A percentile compares a stretch with the other conserved stretches of the same genome.
Evolutionary conservation across 2,113 vertebrate species (phyloP).

Genomic region (Ariopsis seemanni): DNA sequence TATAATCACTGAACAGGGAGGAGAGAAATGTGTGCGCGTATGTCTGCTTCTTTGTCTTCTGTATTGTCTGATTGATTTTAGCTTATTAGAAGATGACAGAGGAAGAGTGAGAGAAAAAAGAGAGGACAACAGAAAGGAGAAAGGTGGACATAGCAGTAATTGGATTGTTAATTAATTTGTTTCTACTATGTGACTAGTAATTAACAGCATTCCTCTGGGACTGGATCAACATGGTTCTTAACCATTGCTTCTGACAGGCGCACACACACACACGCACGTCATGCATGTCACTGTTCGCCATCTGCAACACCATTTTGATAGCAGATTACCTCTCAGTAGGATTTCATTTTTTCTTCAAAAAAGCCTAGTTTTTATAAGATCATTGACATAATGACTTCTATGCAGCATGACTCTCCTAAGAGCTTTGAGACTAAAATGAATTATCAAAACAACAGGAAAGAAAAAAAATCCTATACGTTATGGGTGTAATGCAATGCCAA

Average conservation of each 20-base stretch:
- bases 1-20: conserved; percentile 28
- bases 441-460: not conserved
- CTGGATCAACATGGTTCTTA: conserved; percentile 29
- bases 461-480: not conserved
- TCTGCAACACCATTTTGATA: not conserved
- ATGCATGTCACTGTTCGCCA: not conserved
- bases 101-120: conserved; percentile 6
- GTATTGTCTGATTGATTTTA: conserved; percentile 39
- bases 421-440: not conserved
- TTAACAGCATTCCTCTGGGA: conserved; percentile 37
- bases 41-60: not conserved
- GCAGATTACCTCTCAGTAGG: not conserved
- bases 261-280: not conserved
- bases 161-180: conserved; percentile 47
- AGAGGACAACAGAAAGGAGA: conserved; percentile 29
- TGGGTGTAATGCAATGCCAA: not conserved
- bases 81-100: conserved; percentile 32
- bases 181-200: conserved; percentile 40
- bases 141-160: conserved; percentile 39
- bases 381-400: not conserved
- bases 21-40: not conserved
- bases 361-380: not conserved
- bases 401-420: not conserved
- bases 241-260: not conserved
- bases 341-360: not conserved